Conservation (phyloP, 1,140 invertebrate species). For the Tetragnatha versicolor region DNA sequence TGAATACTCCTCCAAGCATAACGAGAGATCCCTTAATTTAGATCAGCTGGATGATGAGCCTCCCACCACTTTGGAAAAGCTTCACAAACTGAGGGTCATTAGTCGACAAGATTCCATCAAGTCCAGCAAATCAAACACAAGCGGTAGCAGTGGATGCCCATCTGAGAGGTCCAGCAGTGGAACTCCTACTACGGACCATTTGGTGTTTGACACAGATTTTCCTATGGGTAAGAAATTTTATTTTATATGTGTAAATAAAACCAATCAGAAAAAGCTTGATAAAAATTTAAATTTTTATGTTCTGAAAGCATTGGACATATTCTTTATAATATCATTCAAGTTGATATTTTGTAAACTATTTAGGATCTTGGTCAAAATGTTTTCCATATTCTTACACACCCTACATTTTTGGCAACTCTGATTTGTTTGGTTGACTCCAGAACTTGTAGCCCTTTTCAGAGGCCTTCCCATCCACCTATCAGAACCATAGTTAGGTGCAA, state of each 20-base stretch:
- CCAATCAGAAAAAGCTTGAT: too few species aligned
- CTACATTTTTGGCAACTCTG: too few species aligned
- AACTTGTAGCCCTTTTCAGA: too few species aligned
- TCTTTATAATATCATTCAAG: too few species aligned
- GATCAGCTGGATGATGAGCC: constrained; percentile 61
- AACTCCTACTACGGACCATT: constrained; percentile 56
- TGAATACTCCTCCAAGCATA: background rate
- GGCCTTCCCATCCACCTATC: too few species aligned
- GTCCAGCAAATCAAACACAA: constrained; percentile 56
- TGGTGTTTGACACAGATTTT: constrained; percentile 76
- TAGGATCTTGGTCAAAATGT: too few species aligned
- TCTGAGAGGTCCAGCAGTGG: constrained; percentile 65
- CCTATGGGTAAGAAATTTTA: constrained; percentile 60
- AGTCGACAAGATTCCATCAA: constrained; percentile 58
- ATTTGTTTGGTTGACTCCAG: too few species aligned
- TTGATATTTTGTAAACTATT: too few species aligned
- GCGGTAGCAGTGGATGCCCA: constrained; percentile 60
- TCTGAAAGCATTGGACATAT: too few species aligned
- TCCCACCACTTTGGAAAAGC: constrained; percentile 46
- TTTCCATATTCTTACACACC: too few species aligned
- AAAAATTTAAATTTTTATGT: too few species aligned
- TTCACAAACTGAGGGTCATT: constrained; percentile 31
- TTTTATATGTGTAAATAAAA: background rate
- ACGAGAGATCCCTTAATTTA: background rate
- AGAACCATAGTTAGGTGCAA: too few species aligned